phyloP scores from a whole-genome alignment of 2,888 invertebrate genomes.

The Sinotaia quadrata region DNA sequence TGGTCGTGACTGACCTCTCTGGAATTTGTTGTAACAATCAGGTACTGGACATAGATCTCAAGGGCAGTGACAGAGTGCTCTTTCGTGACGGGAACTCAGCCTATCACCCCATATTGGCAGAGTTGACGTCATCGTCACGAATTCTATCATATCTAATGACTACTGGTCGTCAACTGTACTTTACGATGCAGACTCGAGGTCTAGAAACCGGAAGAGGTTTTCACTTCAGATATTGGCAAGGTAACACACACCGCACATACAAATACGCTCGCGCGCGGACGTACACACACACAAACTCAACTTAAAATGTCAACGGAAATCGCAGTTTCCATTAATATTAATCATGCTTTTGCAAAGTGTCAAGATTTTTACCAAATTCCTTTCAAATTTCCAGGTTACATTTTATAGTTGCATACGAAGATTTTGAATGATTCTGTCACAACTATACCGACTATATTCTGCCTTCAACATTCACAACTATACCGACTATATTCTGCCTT shows the following conservation, averaged over 20 bases:
- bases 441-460: too few relatives aligned
- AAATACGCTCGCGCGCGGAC: constrained; percentile 2
- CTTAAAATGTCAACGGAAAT: too few relatives aligned
- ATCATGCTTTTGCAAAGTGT: too few relatives aligned
- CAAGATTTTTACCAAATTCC: too few relatives aligned
- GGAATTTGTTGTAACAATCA: constrained; percentile 22
- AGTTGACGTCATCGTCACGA: constrained; percentile 24
- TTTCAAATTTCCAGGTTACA: too few relatives aligned
- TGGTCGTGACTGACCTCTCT: not conserved
- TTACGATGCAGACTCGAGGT: constrained; percentile 44
- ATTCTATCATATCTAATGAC: constrained; percentile 39
- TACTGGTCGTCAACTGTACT: constrained; percentile 46
- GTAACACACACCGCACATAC: constrained; percentile 29
- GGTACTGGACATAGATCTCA: constrained; percentile 45
- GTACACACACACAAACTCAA: not conserved
- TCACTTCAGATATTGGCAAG: constrained; percentile 51
- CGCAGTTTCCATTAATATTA: too few relatives aligned
- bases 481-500: too few relatives aligned
- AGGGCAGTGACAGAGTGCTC: constrained; percentile 39
- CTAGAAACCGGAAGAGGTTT: constrained; percentile 41
- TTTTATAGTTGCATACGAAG: too few relatives aligned
- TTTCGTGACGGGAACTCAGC: constrained; percentile 51
- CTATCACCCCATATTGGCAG: constrained; percentile 31
- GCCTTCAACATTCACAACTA: too few relatives aligned
- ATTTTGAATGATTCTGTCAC: too few relatives aligned